Percentiles rank a stretch among this genome's conserved stretches.
Evolutionary conservation across 64 coral and sea anemone genomes (phyloP).

Genomic region (Stylophora pistillata): DNA sequence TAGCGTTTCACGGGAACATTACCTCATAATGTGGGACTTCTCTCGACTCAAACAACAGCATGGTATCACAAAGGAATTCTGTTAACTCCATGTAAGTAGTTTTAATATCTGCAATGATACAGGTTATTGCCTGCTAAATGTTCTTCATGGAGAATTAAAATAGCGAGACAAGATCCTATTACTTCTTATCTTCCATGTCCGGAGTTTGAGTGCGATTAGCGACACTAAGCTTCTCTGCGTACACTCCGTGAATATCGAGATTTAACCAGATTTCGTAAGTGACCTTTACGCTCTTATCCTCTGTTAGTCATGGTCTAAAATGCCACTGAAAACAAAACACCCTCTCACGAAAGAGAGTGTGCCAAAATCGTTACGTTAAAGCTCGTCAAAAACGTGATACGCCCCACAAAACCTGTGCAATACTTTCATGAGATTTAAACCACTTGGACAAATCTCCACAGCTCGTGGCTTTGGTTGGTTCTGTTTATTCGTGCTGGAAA

Average conservation of each 20-base stretch:
- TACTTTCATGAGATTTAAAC: not conserved
- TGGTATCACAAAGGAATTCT: not conserved
- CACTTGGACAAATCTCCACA: not conserved
- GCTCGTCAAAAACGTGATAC: not conserved
- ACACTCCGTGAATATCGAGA: slow-evolving; percentile 9
- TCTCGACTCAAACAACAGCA: too few relatives aligned
- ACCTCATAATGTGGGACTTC: too few relatives aligned
- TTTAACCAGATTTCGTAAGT: slow-evolving; percentile 1
- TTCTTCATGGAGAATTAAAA: not conserved
- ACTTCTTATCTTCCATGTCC: not conserved
- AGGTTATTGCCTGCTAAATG: too few relatives aligned
- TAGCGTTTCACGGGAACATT: too few relatives aligned
- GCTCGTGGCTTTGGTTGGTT: not conserved
- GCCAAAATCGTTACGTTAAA: not conserved
- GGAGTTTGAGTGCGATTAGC: slow-evolving; percentile 9
- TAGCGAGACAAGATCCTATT: not conserved
- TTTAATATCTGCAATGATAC: not conserved
- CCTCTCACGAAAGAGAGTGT: slow-evolving; percentile 40
- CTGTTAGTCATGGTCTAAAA: slow-evolving; percentile 27
- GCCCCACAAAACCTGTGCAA: not conserved
- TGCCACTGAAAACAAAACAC: slow-evolving; percentile 37
- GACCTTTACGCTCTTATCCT: slow-evolving; percentile 35
- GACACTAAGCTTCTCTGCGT: not conserved
- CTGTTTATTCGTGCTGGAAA: slow-evolving; percentile 29
- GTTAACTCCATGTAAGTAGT: not conserved